phyloP scores from a whole-genome alignment of 1,140 invertebrate genomes.

The Formica exsecta region DNA sequence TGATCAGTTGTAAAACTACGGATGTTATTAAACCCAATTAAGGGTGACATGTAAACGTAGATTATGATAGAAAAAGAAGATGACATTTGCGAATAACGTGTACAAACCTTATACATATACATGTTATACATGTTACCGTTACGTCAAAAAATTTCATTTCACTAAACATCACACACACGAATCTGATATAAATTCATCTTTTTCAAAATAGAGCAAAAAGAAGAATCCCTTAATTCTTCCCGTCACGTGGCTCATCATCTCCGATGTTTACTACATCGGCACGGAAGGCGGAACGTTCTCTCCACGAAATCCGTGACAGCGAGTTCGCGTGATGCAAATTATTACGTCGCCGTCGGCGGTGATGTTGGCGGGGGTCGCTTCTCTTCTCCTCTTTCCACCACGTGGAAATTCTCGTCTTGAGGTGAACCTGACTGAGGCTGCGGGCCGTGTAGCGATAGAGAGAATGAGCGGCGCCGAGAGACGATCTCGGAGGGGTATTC shows the following conservation, averaged over 20 bases:
- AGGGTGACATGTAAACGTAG: too few species aligned
- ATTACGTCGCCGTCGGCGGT: too few species aligned
- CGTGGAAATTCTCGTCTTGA: neutral
- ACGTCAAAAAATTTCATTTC: neutral
- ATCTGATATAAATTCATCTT: neutral
- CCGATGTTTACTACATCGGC: neutral
- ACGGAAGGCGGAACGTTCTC: neutral
- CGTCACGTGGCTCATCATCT: neutral
- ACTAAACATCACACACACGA: neutral
- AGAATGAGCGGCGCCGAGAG: neutral
- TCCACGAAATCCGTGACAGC: neutral
- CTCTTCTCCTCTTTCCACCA: neutral
- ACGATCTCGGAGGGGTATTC: neutral
- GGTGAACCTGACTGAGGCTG: neutral
- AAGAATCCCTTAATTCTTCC: neutral
- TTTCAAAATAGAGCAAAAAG: neutral
- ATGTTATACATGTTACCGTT: neutral
- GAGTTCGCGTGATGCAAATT: neutral
- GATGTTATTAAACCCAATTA: too few species aligned
- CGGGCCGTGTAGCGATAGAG: neutral
- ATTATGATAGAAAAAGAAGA: too few species aligned
- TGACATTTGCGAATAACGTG: neutral
- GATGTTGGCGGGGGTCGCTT: neutral
- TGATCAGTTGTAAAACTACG: too few species aligned
- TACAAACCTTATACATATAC: neutral